Percentiles rank a stretch among this genome's conserved stretches.
Conservation (phyloP, 23 tunicate species). For the Ascidia mentula region DNA sequence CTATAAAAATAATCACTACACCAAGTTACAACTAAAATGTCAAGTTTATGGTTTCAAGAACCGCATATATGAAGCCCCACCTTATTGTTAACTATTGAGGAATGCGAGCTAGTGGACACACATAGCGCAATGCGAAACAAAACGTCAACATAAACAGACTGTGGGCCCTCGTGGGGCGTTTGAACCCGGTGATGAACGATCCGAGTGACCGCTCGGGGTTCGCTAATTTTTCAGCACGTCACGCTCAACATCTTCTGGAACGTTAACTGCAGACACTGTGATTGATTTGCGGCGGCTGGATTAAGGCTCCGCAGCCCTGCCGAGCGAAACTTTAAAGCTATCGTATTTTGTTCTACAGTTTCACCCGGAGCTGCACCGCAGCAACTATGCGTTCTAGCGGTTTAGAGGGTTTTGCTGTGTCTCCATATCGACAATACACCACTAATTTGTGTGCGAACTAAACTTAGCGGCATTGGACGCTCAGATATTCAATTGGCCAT, state of each 20-base stretch:
- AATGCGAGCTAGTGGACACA: no score
- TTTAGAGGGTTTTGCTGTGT: no score
- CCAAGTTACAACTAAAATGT: no score
- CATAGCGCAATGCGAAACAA: no score
- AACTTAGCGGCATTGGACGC: not conserved
- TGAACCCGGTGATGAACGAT: not conserved
- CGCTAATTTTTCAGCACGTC: conserved; percentile 1
- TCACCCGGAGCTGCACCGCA: no score
- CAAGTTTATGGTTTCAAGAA: no score
- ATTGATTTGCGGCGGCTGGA: not conserved
- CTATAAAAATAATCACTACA: no score
- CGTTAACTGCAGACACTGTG: not conserved
- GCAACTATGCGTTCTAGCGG: no score
- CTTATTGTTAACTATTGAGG: no score
- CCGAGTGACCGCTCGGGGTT: not conserved
- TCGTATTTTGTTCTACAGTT: not conserved
- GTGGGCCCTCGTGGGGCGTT: no score
- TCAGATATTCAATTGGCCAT: not conserved
- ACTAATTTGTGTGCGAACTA: not conserved
- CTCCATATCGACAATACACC: not conserved
- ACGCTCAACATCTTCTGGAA: not conserved
- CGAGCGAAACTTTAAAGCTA: not conserved
- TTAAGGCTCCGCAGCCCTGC: not conserved
- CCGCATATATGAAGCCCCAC: no score
- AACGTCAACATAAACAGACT: no score